phyloP scores from a whole-genome alignment of 1,140 invertebrate genomes.

The Drosophila sproati region DNA sequence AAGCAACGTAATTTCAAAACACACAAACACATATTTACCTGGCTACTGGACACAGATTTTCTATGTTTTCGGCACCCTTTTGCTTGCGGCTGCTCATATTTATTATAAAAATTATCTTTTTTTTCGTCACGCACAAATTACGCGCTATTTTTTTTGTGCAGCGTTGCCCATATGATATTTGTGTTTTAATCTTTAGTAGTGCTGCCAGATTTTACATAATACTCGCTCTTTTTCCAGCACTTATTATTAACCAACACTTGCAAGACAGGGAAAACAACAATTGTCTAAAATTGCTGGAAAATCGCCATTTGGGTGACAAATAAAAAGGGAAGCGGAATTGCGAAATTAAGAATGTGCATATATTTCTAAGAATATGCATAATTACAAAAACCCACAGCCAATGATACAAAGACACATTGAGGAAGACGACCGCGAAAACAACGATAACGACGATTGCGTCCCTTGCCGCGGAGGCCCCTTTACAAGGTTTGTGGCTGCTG shows the following conservation, averaged over 20 bases:
- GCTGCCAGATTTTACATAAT: constrained; percentile 9
- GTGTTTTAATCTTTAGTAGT: not conserved
- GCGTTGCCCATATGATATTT: constrained; percentile 38
- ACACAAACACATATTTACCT: constrained; percentile 58
- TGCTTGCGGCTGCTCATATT: constrained; percentile 78
- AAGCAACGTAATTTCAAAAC: not conserved
- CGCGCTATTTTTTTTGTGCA: constrained; percentile 68
- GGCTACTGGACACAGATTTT: constrained; percentile 77
- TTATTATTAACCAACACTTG: constrained; percentile 17
- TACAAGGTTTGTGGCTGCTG: constrained; percentile 32
- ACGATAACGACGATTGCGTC: constrained; percentile 32
- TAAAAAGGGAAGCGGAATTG: not conserved
- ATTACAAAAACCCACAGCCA: not conserved
- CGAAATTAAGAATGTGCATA: constrained; percentile 4
- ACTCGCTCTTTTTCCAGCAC: constrained; percentile 16
- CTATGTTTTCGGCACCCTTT: constrained; percentile 73
- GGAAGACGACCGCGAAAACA: constrained; percentile 19
- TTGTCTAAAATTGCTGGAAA: constrained; percentile 30
- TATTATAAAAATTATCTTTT: constrained; percentile 49
- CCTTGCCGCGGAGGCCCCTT: constrained; percentile 20
- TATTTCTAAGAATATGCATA: constrained; percentile 4
- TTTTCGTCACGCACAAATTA: constrained; percentile 56
- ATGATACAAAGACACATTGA: constrained; percentile 21
- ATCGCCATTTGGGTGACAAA: not conserved
- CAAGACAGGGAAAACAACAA: constrained; percentile 41